A percentile compares a stretch with the other conserved stretches of the same genome.
These are phyloP conservation scores for Cardiocondyla obscurior DNA, from an alignment of 1,140 invertebrate genomes.

Conservation along the genomic window DNA sequence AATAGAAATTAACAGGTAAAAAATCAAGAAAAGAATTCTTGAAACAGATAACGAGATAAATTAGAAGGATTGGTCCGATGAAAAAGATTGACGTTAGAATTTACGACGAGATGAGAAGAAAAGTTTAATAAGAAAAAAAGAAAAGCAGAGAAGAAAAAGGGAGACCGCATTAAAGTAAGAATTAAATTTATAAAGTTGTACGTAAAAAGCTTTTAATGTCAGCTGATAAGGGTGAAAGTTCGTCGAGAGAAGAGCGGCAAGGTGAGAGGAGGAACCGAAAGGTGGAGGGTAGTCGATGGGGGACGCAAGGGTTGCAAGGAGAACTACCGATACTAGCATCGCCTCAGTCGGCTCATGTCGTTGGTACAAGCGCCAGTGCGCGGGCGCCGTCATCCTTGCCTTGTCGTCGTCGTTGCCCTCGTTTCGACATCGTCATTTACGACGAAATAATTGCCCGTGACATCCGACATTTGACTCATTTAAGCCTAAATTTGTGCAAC, in stretches of 20 bases:
- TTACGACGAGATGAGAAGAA: neutral
- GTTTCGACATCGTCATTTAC: constrained; percentile 24
- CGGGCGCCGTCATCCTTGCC: constrained; percentile 17
- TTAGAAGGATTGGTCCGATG: neutral
- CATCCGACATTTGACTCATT: constrained; percentile 6
- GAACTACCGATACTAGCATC: constrained; percentile 30
- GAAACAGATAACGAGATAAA: neutral
- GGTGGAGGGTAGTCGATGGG: constrained; percentile 12
- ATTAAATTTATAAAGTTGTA: constrained; percentile 12
- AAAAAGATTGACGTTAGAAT: constrained; percentile 7
- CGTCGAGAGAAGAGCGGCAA: neutral
- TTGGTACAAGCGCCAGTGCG: constrained; percentile 40
- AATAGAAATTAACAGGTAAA: neutral
- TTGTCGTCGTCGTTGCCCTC: constrained; percentile 23
- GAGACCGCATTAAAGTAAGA: neutral
- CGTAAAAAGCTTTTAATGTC: constrained; percentile 8
- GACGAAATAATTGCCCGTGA: constrained; percentile 31
- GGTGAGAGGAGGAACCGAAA: neutral
- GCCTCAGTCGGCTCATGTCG: constrained; percentile 28
- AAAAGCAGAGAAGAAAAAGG: neutral
- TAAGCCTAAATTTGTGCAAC: neutral
- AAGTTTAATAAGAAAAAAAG: neutral
- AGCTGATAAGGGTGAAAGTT: constrained; percentile 32
- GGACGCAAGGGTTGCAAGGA: constrained; percentile 33
- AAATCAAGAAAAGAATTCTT: neutral